Percentiles rank a stretch among this genome's conserved stretches.
Evolutionary conservation across 2,113 vertebrate species (phyloP).

Genomic region (Ciconia maguari): DNA sequence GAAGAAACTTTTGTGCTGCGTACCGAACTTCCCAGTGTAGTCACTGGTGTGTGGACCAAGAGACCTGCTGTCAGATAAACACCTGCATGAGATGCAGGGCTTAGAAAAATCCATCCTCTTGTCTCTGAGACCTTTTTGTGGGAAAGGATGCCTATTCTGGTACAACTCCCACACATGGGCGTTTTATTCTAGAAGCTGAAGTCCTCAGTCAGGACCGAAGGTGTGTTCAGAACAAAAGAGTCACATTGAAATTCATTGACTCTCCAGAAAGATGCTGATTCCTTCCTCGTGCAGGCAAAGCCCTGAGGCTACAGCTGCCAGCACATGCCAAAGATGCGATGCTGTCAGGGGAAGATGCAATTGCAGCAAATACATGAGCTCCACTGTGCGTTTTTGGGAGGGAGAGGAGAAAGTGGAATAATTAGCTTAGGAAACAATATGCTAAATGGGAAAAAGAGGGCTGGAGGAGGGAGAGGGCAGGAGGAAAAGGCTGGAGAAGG

Average conservation of each 20-base stretch:
- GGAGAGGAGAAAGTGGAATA: neutral
- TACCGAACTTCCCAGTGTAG: neutral
- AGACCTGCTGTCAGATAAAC: neutral
- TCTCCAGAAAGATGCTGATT: neutral
- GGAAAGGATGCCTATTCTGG: neutral
- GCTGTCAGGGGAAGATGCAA: neutral
- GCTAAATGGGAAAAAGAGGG: neutral
- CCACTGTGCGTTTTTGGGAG: neutral
- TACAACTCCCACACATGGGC: accelerated
- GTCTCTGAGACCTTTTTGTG: neutral
- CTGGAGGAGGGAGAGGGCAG: neutral
- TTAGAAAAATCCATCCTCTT: neutral
- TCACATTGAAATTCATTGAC: neutral
- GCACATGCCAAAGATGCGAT: neutral
- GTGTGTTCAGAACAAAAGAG: neutral
- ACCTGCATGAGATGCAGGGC: neutral
- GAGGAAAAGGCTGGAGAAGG: neutral
- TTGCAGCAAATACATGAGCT: neutral
- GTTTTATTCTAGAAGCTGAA: neutral
- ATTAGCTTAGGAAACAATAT: neutral
- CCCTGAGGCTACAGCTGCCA: neutral
- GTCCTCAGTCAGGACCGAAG: neutral
- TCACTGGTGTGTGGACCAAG: neutral
- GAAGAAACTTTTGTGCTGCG: neutral
- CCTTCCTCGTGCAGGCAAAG: neutral